Evolutionary conservation across 1,140 invertebrate species (phyloP), one percentile per base, ranked within the genome.

Genomic region (Drosophila serrata): DNA sequence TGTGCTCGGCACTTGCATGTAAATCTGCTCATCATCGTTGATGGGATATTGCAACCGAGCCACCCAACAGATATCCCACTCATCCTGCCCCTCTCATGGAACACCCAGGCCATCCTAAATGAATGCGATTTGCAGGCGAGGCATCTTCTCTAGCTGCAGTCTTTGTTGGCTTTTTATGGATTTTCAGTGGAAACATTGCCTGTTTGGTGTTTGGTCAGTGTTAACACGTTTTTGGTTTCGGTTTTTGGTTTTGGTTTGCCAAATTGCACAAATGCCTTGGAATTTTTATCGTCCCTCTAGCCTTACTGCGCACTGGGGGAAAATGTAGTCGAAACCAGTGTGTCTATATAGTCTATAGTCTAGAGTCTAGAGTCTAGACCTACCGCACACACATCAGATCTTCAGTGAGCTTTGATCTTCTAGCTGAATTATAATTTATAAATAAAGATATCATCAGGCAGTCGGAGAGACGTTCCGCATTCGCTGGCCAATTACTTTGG

Each of bases 11-110:
- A 87, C 84, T 86, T 90, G 86, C 86, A 90, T 90, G 86, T 90
- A 90, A 90, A 90, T 90, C 79, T 91, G 88, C 87, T 91, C 87
- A 91, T 91, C 87, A 91, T 81, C 74, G 88, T 91, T 91, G 88
- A 91, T 91, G 78, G 87, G 79, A 88, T 88, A 91, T 91, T 91
- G 79, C 88, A 49, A 45, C 63, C 43, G 59, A 70, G 59, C 35
- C 35, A 43, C 49, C 35, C 53, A 37, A 27, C 29, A 62, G 27
- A 61, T 42, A 24, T 19, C 13, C 39, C 2, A 33, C 9, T 11
- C 39, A n/a, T 33, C n/a, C 57, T 51, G 15, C 45, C 45, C 24
- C 45, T 33, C 11, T 33, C 35, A 7, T 7, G 27, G 13, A 37
- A 6, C 27, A 24, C 53, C 42, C 65, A 40, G 9, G 13, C 33